A percentile compares a stretch with the other conserved stretches of the same genome.
phyloP scores from a whole-genome alignment of 2,888 invertebrate species.

The Metopia argyrocephala region DNA sequence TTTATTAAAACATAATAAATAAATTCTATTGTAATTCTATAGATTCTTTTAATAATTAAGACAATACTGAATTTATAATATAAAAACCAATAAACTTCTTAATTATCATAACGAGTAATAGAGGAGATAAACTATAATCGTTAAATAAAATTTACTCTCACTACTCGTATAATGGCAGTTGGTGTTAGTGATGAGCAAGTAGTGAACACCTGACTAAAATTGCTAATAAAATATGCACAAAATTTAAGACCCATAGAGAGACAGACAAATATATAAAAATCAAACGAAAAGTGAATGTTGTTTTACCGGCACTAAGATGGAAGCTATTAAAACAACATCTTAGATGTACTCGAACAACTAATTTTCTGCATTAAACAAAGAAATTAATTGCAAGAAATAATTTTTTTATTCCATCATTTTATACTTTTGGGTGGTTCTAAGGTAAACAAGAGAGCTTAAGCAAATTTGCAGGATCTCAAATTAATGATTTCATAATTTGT shows the following conservation, averaged over 20 bases:
- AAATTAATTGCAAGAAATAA: conserved; percentile 13
- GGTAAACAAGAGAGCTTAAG: background rate
- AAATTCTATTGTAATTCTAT: too few species aligned
- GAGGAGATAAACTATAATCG: background rate
- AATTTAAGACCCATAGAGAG: background rate
- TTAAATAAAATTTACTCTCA: conserved; percentile 49
- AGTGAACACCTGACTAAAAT: conserved; percentile 58
- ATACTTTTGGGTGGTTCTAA: background rate
- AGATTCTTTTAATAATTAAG: too few species aligned
- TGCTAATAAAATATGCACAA: background rate
- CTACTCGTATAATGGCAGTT: conserved; percentile 32
- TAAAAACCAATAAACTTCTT: conserved; percentile 28
- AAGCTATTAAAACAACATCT: conserved; percentile 30
- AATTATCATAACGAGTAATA: conserved; percentile 44
- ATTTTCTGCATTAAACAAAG: conserved; percentile 4
- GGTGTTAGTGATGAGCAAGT: conserved; percentile 5
- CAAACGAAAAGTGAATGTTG: conserved; percentile 59
- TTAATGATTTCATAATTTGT: background rate
- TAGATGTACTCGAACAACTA: conserved; percentile 1
- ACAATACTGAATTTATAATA: conserved; percentile 4
- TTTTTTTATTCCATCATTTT: background rate
- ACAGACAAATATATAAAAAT: background rate
- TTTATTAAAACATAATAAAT: too few species aligned
- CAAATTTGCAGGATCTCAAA: conserved; percentile 1
- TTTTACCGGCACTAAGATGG: conserved; percentile 31